Percentiles rank a stretch among this genome's conserved stretches.
phyloP scores from a whole-genome alignment of 1,140 invertebrate species.

The Neodiprion pinetum region DNA sequence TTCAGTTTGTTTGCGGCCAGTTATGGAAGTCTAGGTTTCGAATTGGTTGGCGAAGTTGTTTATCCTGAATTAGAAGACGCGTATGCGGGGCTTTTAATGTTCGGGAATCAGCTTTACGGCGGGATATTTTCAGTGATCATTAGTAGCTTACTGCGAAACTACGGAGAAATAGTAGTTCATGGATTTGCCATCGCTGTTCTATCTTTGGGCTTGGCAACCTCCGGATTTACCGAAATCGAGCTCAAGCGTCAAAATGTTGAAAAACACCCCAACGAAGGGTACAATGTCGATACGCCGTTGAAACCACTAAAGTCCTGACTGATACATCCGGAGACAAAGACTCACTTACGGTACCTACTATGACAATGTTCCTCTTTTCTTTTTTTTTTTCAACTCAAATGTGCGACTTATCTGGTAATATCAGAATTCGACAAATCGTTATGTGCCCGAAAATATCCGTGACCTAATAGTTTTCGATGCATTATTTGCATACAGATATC shows the following conservation, averaged over 20 bases:
- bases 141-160: slow-evolving; percentile 37
- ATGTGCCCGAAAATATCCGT: too few relatives aligned
- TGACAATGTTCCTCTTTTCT: too few relatives aligned
- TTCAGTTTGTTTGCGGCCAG: slow-evolving; percentile 76
- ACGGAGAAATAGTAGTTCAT: slow-evolving; percentile 50
- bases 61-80: slow-evolving; percentile 76
- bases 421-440: too few relatives aligned
- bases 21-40: slow-evolving; percentile 77
- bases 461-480: too few relatives aligned
- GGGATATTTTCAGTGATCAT: slow-evolving; percentile 62
- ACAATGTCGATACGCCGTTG: too few relatives aligned
- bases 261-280: too few relatives aligned
- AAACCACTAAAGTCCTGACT: too few relatives aligned
- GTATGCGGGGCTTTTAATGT: slow-evolving; percentile 73
- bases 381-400: too few relatives aligned
- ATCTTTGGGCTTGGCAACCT: slow-evolving; percentile 62
- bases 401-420: too few relatives aligned
- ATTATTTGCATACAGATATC: too few relatives aligned
- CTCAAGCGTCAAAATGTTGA: slow-evolving; percentile 57
- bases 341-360: too few relatives aligned
- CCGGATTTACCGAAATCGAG: slow-evolving; percentile 65
- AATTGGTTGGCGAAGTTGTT: slow-evolving; percentile 78
- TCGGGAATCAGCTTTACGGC: slow-evolving; percentile 70
- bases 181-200: slow-evolving; percentile 54
- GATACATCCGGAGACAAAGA: too few relatives aligned